Percentiles rank a stretch among this genome's conserved stretches.
These are phyloP conservation scores for Scleropages formosus DNA, from an alignment of 2,797 vertebrate genomes.

Conservation along the genomic window DNA sequence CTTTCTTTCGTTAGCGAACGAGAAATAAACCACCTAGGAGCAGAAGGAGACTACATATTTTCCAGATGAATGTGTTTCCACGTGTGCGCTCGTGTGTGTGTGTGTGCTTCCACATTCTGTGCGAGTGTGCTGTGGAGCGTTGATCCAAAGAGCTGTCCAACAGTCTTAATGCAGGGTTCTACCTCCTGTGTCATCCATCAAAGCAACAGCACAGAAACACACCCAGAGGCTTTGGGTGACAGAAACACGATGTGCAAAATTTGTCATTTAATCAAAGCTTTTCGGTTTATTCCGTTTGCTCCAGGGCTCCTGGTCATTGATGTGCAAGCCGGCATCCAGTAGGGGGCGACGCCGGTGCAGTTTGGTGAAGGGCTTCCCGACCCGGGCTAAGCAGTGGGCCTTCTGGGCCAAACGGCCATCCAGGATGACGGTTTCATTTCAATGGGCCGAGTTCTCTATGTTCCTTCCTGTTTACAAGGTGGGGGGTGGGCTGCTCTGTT, in stretches of 20 bases:
- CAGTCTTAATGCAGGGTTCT: too few relatives aligned
- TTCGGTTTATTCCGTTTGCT: too few relatives aligned
- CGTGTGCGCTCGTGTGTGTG: not conserved
- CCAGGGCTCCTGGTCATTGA: not conserved
- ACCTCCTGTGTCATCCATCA: not conserved
- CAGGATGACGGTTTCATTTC: too few relatives aligned
- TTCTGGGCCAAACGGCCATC: too few relatives aligned
- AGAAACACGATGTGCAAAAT: not conserved
- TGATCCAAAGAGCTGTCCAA: too few relatives aligned
- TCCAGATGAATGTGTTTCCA: conserved; percentile 9
- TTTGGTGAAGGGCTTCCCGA: too few relatives aligned
- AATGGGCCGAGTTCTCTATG: too few relatives aligned
- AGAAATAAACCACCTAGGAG: not conserved
- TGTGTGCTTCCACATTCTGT: not conserved
- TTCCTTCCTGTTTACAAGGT: too few relatives aligned
- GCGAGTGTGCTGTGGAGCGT: not conserved
- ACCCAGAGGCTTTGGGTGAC: not conserved
- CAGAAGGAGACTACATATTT: conserved; percentile 18
- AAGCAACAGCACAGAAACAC: not conserved
- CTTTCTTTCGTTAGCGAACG: not conserved
- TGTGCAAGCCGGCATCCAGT: not conserved
- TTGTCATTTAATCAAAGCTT: not conserved
- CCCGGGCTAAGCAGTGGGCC: too few relatives aligned
- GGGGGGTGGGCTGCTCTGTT: too few relatives aligned
- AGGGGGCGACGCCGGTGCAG: not conserved